Conservation (phyloP, 2,797 vertebrate species). For the Numenius phaeopus region DNA sequence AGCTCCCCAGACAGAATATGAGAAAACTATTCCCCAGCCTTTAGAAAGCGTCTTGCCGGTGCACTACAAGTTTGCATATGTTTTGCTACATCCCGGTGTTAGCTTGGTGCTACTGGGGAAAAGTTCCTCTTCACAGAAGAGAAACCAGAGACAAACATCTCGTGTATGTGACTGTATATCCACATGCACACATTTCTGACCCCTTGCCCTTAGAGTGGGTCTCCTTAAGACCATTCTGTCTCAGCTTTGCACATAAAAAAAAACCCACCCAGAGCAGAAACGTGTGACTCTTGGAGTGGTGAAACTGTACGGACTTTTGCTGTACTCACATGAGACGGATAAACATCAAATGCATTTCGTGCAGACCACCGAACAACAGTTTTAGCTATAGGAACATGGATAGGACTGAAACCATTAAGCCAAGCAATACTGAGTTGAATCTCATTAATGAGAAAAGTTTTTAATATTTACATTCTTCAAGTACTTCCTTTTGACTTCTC, state of each 20-base stretch:
- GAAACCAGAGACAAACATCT: background rate
- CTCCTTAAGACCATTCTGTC: background rate
- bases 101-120: background rate
- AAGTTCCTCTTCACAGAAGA: background rate
- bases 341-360: background rate
- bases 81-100: background rate
- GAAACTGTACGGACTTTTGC: background rate
- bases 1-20: background rate
- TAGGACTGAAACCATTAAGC: background rate
- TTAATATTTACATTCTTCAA: background rate
- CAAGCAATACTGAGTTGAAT: background rate
- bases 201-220: background rate
- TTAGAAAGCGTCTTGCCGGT: background rate
- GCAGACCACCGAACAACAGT: background rate
- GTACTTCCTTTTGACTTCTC: background rate
- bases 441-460: background rate
- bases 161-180: background rate
- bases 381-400: background rate
- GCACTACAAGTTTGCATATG: background rate
- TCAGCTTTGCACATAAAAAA: background rate
- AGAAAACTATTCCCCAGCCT: background rate
- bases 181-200: background rate
- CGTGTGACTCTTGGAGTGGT: background rate
- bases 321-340: background rate
- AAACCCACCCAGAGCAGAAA: background rate